A percentile compares a stretch with the other conserved stretches of the same genome.
Evolutionary conservation across 2,888 invertebrate genomes (phyloP).

Genomic region (Cryptosula pallasiana): DNA sequence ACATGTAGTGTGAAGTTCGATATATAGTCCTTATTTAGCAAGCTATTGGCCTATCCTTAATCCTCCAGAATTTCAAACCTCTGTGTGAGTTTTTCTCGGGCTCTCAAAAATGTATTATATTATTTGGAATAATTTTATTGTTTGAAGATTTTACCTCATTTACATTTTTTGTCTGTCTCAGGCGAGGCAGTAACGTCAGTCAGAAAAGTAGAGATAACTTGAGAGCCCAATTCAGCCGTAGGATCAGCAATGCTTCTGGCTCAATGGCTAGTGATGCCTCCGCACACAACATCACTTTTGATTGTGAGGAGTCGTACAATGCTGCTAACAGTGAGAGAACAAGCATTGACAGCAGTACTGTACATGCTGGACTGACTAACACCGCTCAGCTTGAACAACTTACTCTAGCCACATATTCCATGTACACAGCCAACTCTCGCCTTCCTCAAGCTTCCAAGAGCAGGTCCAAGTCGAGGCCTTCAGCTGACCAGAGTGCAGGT

Average conservation of each 20-base stretch:
- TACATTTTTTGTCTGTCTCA: too few relatives aligned
- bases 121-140: too few relatives aligned
- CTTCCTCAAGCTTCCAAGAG: slow-evolving; percentile 24
- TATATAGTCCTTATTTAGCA: too few relatives aligned
- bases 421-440: slow-evolving; percentile 36
- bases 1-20: too few relatives aligned
- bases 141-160: too few relatives aligned
- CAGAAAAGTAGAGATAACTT: background rate
- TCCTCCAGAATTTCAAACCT: too few relatives aligned
- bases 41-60: too few relatives aligned
- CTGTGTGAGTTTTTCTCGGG: too few relatives aligned
- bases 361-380: slow-evolving; percentile 13
- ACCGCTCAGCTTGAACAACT: slow-evolving; percentile 25
- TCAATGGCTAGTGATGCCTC: background rate
- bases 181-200: background rate
- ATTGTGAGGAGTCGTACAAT: background rate
- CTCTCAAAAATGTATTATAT: too few relatives aligned
- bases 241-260: background rate
- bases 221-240: slow-evolving; percentile 1
- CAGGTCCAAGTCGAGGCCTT: background rate
- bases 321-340: background rate
- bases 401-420: slow-evolving; percentile 35
- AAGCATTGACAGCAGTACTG: background rate
- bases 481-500: too few relatives aligned
- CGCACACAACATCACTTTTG: slow-evolving; percentile 15